A percentile compares a stretch with the other conserved stretches of the same genome.
phyloP scores from a whole-genome alignment of 1,140 invertebrate genomes.

The Panagrolaimus sp. region DNA sequence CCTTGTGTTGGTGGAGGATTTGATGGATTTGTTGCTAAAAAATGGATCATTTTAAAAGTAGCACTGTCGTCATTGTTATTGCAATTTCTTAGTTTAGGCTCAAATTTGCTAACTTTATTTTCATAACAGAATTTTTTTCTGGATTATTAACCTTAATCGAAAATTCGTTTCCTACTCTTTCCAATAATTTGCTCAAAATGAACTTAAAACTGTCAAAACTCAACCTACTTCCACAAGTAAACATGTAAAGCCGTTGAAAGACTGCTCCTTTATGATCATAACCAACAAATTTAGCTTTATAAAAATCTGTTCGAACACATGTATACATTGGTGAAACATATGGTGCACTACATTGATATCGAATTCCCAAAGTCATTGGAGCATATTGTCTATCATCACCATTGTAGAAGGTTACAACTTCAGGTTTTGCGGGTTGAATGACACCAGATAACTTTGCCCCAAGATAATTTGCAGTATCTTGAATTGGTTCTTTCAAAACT shows the following conservation, averaged over 20 bases:
- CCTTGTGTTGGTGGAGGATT: neutral
- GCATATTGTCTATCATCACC: neutral
- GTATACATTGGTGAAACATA: constrained; percentile 4
- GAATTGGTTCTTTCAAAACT: neutral
- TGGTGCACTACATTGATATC: neutral
- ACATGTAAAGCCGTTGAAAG: constrained; percentile 1
- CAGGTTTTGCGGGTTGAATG: neutral
- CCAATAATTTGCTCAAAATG: neutral
- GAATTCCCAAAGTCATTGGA: neutral
- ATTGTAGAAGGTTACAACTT: constrained; percentile 8
- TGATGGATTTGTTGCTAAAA: neutral
- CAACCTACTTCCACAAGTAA: constrained; percentile 2
- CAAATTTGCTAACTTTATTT: too few relatives aligned
- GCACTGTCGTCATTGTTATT: too few relatives aligned
- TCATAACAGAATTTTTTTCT: too few relatives aligned
- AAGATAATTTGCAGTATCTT: neutral
- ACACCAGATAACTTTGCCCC: neutral
- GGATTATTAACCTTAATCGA: too few relatives aligned
- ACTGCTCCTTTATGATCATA: neutral
- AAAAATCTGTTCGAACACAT: neutral
- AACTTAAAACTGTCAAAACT: neutral
- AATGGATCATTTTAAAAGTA: neutral
- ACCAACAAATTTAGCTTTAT: constrained; percentile 7
- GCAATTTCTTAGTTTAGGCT: too few relatives aligned
- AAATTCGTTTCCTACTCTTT: too few relatives aligned